Percentiles rank a stretch among this genome's conserved stretches.
Conservation (phyloP, 1,140 invertebrate genomes). For the Zaprionus vittiger region DNA sequence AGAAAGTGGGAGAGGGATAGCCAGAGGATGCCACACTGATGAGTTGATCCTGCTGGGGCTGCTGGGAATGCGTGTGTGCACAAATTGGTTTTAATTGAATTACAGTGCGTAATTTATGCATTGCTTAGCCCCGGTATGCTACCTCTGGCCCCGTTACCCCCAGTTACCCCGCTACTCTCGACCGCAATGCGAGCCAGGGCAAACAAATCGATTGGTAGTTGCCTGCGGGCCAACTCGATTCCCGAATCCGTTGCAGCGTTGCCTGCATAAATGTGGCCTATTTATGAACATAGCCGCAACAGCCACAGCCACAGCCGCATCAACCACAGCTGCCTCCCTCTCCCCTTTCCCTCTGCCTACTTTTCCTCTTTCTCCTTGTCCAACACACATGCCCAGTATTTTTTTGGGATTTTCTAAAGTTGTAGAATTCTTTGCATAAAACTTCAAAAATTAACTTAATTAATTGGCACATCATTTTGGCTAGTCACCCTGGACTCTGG, state of each 20-base stretch:
- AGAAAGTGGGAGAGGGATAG: not conserved
- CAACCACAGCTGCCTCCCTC: not conserved
- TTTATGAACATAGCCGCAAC: slow-evolving; percentile 35
- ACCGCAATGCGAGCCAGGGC: not conserved
- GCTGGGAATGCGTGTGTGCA: slow-evolving; percentile 40
- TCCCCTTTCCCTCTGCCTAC: not conserved
- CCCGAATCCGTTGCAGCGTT: slow-evolving; percentile 19
- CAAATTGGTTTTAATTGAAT: slow-evolving; percentile 79
- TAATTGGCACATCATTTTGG: slow-evolving; percentile 64
- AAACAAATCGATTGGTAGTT: slow-evolving; percentile 43
- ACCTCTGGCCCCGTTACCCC: not conserved
- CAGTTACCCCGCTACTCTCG: not conserved
- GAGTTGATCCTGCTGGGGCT: slow-evolving; percentile 25
- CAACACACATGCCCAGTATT: not conserved
- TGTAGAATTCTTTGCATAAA: slow-evolving; percentile 29
- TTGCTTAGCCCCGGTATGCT: slow-evolving; percentile 47
- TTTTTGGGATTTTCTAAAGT: not conserved
- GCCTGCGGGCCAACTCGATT: slow-evolving; percentile 17
- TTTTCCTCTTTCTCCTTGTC: not conserved
- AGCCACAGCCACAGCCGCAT: not conserved
- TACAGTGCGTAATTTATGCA: slow-evolving; percentile 77
- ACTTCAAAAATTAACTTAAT: slow-evolving; percentile 55
- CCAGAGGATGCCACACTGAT: not conserved
- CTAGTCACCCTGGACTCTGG: not conserved
- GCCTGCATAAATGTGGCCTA: slow-evolving; percentile 49